Evolutionary conservation across 1,140 invertebrate genomes (phyloP).

Genomic region (Aphelinus atriplicis): DNA sequence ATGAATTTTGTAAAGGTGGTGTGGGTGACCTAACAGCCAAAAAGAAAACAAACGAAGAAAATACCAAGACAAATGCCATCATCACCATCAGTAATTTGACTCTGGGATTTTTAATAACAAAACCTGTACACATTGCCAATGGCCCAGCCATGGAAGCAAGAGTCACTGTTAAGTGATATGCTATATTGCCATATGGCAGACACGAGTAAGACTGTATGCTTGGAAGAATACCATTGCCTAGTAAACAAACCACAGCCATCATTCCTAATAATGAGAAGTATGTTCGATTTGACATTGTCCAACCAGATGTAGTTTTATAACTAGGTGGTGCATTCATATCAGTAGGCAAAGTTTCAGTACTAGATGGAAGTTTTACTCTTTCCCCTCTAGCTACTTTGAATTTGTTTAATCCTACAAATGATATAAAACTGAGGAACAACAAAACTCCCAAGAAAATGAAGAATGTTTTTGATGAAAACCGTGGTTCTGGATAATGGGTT

Average conservation of each 20-base stretch:
- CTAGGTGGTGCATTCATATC: constrained; percentile 58
- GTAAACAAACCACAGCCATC: constrained; percentile 70
- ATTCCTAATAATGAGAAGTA: constrained; percentile 69
- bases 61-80: constrained; percentile 64
- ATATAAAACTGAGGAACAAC: constrained; percentile 69
- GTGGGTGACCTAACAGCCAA: constrained; percentile 79
- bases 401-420: constrained; percentile 70
- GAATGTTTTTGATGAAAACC: constrained; percentile 74
- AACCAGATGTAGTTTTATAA: constrained; percentile 58
- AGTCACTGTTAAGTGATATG: constrained; percentile 85
- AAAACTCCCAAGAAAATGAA: constrained; percentile 75
- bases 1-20: constrained; percentile 73
- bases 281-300: constrained; percentile 56
- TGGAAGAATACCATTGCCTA: constrained; percentile 82
- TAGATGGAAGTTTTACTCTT: constrained; percentile 54
- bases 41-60: constrained; percentile 75
- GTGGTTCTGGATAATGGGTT: constrained; percentile 65
- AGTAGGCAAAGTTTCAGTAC: constrained; percentile 58
- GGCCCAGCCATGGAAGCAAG: constrained; percentile 87
- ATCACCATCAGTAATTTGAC: constrained; percentile 69
- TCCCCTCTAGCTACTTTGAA: constrained; percentile 52
- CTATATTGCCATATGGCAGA: constrained; percentile 83
- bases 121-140: constrained; percentile 81
- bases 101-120: constrained; percentile 76
- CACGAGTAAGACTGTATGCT: constrained; percentile 89